A percentile compares a stretch with the other conserved stretches of the same genome.
Conservation (phyloP, 2,113 vertebrate species). For the Polypterus senegalus region DNA sequence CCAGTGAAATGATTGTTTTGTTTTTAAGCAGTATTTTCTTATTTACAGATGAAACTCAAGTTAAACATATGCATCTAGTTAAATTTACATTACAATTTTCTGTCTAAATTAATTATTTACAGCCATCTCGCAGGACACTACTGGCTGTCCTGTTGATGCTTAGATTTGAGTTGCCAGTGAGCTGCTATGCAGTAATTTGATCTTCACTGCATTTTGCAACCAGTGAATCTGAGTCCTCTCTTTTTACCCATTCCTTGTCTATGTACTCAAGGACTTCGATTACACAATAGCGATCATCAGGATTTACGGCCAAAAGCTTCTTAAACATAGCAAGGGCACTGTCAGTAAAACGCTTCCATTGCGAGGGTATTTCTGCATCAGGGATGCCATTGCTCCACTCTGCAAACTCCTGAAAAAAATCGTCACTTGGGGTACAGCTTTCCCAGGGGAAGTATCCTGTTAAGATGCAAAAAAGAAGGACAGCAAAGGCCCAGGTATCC, state of each 20-base stretch:
- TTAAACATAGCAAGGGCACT: constrained; percentile 63
- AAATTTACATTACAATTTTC: no score
- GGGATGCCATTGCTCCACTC: constrained; percentile 47
- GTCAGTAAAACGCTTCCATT: constrained; percentile 65
- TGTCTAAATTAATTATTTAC: no score
- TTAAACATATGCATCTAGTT: no score
- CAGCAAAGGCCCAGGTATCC: constrained; percentile 82
- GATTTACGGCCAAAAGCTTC: constrained; percentile 61
- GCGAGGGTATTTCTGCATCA: constrained; percentile 50
- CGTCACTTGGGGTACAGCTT: constrained; percentile 53
- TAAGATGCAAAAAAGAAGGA: constrained; percentile 83
- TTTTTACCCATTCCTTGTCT: constrained; percentile 47
- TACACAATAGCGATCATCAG: constrained; percentile 43
- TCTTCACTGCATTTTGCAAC: no score
- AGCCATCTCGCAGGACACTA: no score
- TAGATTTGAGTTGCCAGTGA: no score
- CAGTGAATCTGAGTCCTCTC: constrained; percentile 12
- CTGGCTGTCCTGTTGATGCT: no score
- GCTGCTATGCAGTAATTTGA: no score
- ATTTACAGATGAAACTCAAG: no score
- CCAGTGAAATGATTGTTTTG: no score
- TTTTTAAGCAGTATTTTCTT: no score
- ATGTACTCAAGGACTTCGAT: constrained; percentile 45
- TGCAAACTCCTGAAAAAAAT: constrained; percentile 81
- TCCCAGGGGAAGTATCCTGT: constrained; percentile 93